Conservation (phyloP, 1,140 invertebrate species). For the Eufriesea mexicana region DNA sequence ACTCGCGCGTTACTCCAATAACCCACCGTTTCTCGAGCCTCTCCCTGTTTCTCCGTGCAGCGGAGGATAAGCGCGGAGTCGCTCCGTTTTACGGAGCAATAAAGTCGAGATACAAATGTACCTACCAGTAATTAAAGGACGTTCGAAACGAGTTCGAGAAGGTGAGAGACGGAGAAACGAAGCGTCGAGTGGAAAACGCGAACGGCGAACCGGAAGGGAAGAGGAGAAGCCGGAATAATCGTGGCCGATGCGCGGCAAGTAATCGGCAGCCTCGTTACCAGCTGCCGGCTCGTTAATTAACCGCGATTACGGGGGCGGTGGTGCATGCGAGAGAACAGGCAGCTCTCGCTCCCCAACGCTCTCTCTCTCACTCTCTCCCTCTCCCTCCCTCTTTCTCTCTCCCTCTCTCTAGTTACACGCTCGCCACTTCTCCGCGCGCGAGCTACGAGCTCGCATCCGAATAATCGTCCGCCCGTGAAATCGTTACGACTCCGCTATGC, state of each 20-base stretch:
- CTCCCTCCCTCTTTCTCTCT: neutral
- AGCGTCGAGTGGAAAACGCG: too few relatives aligned
- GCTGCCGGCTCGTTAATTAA: conserved; percentile 75
- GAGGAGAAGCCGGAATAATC: conserved; percentile 68
- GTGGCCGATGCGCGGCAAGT: conserved; percentile 70
- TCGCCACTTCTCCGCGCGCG: conserved; percentile 30
- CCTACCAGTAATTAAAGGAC: neutral
- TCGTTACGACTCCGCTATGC: conserved; percentile 53
- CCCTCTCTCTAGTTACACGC: conserved; percentile 38
- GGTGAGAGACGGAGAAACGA: too few relatives aligned
- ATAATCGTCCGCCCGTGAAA: conserved; percentile 55
- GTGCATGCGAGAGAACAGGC: conserved; percentile 71
- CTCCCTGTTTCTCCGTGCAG: neutral
- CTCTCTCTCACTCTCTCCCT: neutral
- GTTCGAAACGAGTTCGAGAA: neutral
- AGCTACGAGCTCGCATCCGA: conserved; percentile 47
- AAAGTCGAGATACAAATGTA: neutral
- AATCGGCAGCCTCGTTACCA: conserved; percentile 77
- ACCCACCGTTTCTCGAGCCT: neutral
- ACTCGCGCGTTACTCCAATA: too few relatives aligned
- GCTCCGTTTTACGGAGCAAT: neutral
- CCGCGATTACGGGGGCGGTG: conserved; percentile 76
- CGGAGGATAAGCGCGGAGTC: too few relatives aligned
- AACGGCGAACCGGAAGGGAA: conserved; percentile 66
- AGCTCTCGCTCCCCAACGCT: neutral